Percentiles rank a stretch among this genome's conserved stretches.
phyloP scores from a whole-genome alignment of 1,140 invertebrate species.

The Drosophila kanapiae region DNA sequence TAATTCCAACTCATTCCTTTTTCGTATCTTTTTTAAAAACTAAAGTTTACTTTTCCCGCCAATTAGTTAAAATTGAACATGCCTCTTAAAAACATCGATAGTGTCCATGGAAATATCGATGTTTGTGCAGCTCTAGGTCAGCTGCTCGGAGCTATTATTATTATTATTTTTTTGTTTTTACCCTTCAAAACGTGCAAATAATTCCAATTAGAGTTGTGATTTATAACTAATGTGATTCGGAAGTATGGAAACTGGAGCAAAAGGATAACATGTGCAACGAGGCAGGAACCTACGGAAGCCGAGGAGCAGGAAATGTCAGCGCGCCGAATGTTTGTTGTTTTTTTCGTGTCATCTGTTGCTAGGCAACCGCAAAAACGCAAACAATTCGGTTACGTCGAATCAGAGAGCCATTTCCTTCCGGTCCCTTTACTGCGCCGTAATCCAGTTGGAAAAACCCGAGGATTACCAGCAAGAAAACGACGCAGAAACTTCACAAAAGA shows the following conservation, averaged over 20 bases:
- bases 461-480: constrained; percentile 1
- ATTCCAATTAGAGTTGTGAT: not conserved
- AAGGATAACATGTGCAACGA: too few species aligned
- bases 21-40: too few species aligned
- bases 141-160: constrained; percentile 7
- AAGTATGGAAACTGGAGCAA: too few species aligned
- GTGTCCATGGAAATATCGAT: not conserved
- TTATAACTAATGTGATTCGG: not conserved
- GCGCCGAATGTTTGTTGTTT: constrained; percentile 62
- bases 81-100: not conserved
- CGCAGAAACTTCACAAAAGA: not conserved
- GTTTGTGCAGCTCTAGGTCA: not conserved
- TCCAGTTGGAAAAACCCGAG: constrained; percentile 41
- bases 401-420: constrained; percentile 70
- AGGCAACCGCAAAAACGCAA: constrained; percentile 74
- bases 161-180: constrained; percentile 22
- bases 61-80: not conserved
- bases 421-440: constrained; percentile 64
- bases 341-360: constrained; percentile 60
- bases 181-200: constrained; percentile 7
- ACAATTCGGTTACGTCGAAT: constrained; percentile 68
- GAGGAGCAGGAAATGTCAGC: constrained; percentile 12
- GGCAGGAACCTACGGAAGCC: not conserved
- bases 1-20: too few species aligned
- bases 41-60: not conserved